These are phyloP conservation scores for Taenaris catops DNA, from an alignment of 2,888 invertebrate species.

Conservation along the genomic window DNA sequence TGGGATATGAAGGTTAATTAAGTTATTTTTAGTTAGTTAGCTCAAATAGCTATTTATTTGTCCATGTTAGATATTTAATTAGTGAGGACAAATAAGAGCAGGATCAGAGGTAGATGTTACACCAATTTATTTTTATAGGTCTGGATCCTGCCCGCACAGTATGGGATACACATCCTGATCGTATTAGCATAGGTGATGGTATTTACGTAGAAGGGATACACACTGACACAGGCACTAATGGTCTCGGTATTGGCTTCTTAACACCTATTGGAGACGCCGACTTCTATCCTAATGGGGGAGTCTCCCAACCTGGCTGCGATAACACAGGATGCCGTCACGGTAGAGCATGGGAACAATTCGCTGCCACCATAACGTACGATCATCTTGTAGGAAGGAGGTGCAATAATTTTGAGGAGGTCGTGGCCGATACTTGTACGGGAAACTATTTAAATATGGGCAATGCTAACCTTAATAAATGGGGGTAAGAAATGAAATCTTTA, in stretches of 20 bases:
- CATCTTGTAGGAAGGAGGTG: conserved; percentile 46
- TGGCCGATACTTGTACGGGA: conserved; percentile 43
- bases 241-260: conserved; percentile 58
- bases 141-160: conserved; percentile 55
- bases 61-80: no score
- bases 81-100: no score
- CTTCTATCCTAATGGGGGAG: conserved; percentile 81
- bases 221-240: conserved; percentile 65
- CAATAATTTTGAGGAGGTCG: conserved; percentile 35
- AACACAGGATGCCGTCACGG: conserved; percentile 43
- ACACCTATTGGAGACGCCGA: conserved; percentile 70
- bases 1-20: no score
- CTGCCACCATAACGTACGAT: conserved; percentile 43
- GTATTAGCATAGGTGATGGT: conserved; percentile 45
- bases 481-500: conserved; percentile 30
- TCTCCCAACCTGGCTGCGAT: conserved; percentile 34
- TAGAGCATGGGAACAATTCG: conserved; percentile 52
- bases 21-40: no score
- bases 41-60: no score
- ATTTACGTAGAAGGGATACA: conserved; percentile 54
- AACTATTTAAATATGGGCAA: conserved; percentile 42
- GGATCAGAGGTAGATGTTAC: no score
- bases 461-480: conserved; percentile 38
- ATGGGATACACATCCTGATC: conserved; percentile 37
- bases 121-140: conserved; percentile 28